A percentile compares a stretch with the other conserved stretches of the same genome.
phyloP scores from a whole-genome alignment of 2,888 invertebrate genomes.

The Pteria penguin region DNA sequence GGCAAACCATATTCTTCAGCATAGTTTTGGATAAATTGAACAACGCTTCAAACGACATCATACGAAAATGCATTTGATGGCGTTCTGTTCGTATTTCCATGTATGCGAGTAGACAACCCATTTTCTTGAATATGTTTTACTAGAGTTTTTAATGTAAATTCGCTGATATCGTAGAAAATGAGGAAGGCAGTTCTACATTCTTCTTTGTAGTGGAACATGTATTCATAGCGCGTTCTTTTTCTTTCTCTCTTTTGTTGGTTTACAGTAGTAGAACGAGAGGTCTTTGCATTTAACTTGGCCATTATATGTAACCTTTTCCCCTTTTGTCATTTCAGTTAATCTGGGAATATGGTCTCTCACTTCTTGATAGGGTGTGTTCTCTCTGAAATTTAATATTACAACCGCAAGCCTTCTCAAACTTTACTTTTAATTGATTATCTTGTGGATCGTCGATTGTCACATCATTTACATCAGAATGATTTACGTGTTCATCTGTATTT shows the following conservation, averaged over 20 bases:
- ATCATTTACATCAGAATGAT: background rate
- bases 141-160: background rate
- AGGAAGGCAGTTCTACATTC: background rate
- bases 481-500: background rate
- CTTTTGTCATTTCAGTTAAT: background rate
- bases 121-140: background rate
- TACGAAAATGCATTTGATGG: background rate
- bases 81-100: background rate
- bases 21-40: background rate
- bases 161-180: background rate
- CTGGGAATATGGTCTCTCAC: background rate
- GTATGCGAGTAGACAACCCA: background rate
- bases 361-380: background rate
- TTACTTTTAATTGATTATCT: background rate
- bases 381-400: background rate
- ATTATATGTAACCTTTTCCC: background rate
- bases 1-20: background rate
- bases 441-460: background rate
- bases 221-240: background rate
- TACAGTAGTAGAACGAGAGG: background rate
- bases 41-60: background rate
- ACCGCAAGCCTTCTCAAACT: background rate
- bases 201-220: background rate
- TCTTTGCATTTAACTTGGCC: background rate
- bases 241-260: background rate